Conservation (phyloP, 2,797 vertebrate genomes). For the Aldrovandia affinis region DNA sequence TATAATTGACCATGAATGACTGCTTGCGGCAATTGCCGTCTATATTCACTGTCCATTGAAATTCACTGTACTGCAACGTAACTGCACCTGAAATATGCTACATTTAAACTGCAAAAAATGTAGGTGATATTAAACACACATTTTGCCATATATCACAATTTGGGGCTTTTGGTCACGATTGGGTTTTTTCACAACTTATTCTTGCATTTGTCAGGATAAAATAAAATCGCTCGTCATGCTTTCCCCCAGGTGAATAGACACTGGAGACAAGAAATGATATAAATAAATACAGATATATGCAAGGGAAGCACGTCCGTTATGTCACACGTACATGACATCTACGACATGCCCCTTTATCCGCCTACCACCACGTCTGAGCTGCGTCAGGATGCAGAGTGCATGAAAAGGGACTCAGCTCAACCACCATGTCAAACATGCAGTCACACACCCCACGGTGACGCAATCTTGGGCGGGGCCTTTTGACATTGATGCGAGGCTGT, state of each 20-base stretch:
- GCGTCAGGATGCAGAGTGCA: not conserved
- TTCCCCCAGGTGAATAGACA: not conserved
- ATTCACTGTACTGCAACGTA: not conserved
- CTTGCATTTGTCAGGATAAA: too few species aligned
- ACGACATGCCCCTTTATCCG: not conserved
- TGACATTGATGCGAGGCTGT: not conserved
- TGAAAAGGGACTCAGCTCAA: not conserved
- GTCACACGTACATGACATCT: not conserved
- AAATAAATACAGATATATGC: not conserved
- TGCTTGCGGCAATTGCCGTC: not conserved
- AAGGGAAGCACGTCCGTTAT: not conserved
- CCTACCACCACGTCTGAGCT: not conserved
- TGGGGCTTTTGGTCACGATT: too few species aligned
- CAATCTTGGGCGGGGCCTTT: not conserved
- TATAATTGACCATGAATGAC: not conserved
- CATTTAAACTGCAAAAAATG: too few species aligned
- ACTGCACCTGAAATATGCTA: not conserved
- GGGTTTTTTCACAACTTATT: too few species aligned
- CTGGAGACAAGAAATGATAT: not conserved
- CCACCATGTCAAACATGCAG: not conserved
- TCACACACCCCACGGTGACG: not conserved
- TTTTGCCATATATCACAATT: too few species aligned
- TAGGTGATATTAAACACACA: too few species aligned
- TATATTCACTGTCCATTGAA: not conserved
- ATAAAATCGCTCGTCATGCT: not conserved